phyloP scores from a whole-genome alignment of 2,888 invertebrate genomes.

The Hemithea aestivaria region DNA sequence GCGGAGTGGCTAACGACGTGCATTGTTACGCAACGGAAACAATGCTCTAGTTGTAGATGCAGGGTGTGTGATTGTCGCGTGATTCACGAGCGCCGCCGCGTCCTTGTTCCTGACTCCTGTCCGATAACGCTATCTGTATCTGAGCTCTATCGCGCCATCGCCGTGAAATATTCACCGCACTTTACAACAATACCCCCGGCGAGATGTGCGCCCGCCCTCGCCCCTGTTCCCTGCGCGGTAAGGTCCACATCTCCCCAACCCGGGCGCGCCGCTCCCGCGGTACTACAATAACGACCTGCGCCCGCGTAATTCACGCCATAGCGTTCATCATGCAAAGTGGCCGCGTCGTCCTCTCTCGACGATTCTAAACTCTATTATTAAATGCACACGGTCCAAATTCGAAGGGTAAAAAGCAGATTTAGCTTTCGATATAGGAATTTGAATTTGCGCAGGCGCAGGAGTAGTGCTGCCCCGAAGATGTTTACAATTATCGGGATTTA shows the following conservation, averaged over 20 bases:
- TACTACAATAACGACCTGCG: conserved; percentile 58
- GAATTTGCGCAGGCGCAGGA: conserved; percentile 43
- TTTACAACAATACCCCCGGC: conserved; percentile 41
- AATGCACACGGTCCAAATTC: conserved; percentile 19
- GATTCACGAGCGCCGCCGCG: conserved; percentile 57
- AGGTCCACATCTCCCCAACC: conserved; percentile 17
- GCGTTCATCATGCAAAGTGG: conserved; percentile 73
- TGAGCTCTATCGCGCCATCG: conserved; percentile 65
- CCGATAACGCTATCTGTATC: conserved; percentile 57
- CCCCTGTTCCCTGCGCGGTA: conserved; percentile 18
- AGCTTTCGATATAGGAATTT: conserved; percentile 62
- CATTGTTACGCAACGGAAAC: conserved; percentile 32
- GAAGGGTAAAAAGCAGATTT: conserved; percentile 42
- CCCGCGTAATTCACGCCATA: conserved; percentile 75
- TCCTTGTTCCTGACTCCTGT: conserved; percentile 41
- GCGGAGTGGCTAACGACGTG: conserved; percentile 6
- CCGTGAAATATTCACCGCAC: conserved; percentile 69
- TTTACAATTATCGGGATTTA: conserved; percentile 20
- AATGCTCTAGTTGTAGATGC: conserved; percentile 26
- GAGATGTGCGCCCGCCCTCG: neutral
- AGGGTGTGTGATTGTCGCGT: conserved; percentile 30
- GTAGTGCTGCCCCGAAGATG: conserved; percentile 25
- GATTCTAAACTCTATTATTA: conserved; percentile 28
- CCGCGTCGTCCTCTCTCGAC: conserved; percentile 19
- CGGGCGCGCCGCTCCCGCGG: conserved; percentile 12